These are phyloP conservation scores for Drosophila trichaetosa DNA, from an alignment of 2,888 invertebrate species.

Conservation along the genomic window DNA sequence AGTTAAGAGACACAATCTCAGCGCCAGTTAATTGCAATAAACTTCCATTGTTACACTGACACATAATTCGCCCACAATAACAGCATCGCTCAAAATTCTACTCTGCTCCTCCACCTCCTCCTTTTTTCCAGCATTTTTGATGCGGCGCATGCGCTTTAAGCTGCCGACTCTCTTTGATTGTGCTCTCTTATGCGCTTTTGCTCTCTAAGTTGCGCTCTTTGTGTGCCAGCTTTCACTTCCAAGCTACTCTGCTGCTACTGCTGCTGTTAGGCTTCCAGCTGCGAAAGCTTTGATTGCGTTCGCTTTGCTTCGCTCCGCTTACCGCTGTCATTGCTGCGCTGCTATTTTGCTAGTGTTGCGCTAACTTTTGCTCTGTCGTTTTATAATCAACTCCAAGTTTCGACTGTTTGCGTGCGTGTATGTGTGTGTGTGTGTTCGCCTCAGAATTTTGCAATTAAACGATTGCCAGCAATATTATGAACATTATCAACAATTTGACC, in stretches of 20 bases:
- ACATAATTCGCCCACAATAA: constrained; percentile 60
- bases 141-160: constrained; percentile 74
- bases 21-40: constrained; percentile 63
- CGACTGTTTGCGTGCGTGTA: constrained; percentile 32
- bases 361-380: constrained; percentile 83
- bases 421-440: constrained; percentile 22
- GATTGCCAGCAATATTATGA: constrained; percentile 31
- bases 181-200: constrained; percentile 15
- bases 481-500: constrained; percentile 27
- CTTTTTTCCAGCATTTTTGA: constrained; percentile 58
- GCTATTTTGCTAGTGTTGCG: constrained; percentile 82
- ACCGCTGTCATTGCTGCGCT: constrained; percentile 66
- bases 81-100: background rate
- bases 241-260: constrained; percentile 36
- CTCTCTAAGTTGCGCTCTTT: constrained; percentile 14
- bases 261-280: constrained; percentile 46
- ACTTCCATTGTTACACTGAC: constrained; percentile 84
- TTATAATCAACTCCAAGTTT: constrained; percentile 74
- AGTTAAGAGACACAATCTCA: constrained; percentile 17
- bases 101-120: constrained; percentile 9
- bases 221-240: constrained; percentile 48
- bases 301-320: constrained; percentile 65
- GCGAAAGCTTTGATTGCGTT: constrained; percentile 65
- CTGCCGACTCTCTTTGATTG: constrained; percentile 27
- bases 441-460: constrained; percentile 28